These are phyloP conservation scores for Conomelus anceps DNA, from an alignment of 2,888 invertebrate species.

Conservation along the genomic window DNA sequence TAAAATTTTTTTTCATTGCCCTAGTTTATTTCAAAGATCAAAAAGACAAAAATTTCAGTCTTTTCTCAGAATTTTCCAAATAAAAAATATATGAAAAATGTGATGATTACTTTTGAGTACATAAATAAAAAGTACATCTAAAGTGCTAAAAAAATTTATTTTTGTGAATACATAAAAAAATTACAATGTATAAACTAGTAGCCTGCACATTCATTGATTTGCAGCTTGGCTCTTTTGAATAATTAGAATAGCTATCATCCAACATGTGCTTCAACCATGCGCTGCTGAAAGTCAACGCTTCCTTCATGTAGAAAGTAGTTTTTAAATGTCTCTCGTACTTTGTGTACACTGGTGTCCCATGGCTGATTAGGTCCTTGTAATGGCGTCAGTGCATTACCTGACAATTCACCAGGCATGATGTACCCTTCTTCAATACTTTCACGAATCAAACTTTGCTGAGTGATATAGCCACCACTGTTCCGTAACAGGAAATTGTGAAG, in stretches of 20 bases:
- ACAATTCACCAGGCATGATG: not conserved
- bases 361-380: not conserved
- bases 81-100: too few relatives aligned
- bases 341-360: not conserved
- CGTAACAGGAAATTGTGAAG: not conserved
- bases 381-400: not conserved
- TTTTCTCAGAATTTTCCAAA: too few relatives aligned
- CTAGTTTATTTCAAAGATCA: too few relatives aligned
- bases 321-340: not conserved
- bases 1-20: too few relatives aligned
- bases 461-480: not conserved
- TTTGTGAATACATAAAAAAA: too few relatives aligned
- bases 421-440: not conserved
- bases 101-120: too few relatives aligned
- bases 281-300: not conserved
- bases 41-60: too few relatives aligned
- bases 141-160: too few relatives aligned
- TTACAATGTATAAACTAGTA: too few relatives aligned
- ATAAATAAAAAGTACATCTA: too few relatives aligned
- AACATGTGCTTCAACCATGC: not conserved
- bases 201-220: too few relatives aligned
- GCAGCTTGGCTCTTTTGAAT: too few relatives aligned
- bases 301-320: not conserved
- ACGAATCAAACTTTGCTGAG: not conserved
- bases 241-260: not conserved